Percentiles rank a stretch among this genome's conserved stretches.
Evolutionary conservation across 1,140 invertebrate genomes (phyloP).

Genomic region (Drosophila suzukii): DNA sequence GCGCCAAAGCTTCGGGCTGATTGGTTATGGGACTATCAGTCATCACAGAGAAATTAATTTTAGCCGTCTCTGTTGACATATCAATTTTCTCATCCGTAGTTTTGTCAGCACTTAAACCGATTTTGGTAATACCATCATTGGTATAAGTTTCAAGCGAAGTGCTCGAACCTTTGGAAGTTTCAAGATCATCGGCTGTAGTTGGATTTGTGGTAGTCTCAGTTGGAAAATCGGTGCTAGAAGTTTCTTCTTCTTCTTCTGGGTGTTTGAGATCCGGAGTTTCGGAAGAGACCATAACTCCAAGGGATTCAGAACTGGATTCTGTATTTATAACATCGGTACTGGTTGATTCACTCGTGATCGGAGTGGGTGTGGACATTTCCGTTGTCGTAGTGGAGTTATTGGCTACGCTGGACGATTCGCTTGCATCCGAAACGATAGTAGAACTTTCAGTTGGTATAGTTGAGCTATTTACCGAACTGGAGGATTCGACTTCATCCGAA

Average conservation of each 20-base stretch:
- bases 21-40: not conserved
- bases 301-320: not conserved
- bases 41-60: not conserved
- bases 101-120: not conserved
- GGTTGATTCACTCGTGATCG: not conserved
- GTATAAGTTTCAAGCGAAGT: not conserved
- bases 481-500: not conserved
- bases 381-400: not conserved
- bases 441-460: not conserved
- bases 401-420: too few species aligned
- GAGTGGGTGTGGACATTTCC: not conserved
- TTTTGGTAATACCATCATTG: not conserved
- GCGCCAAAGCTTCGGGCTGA: not conserved
- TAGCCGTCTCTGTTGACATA: not conserved
- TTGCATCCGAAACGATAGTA: not conserved
- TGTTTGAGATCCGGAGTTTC: conserved; percentile 9
- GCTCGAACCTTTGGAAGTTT: conserved; percentile 4
- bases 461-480: not conserved
- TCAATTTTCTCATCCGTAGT: not conserved
- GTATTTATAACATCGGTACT: not conserved
- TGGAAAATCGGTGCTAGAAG: conserved; percentile 5
- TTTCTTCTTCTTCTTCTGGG: not conserved
- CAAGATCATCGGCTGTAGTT: not conserved
- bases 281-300: not conserved
- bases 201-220: conserved; percentile 4